These are phyloP conservation scores for Subanguina moxae DNA, from an alignment of 1,140 invertebrate genomes.

Conservation along the genomic window DNA sequence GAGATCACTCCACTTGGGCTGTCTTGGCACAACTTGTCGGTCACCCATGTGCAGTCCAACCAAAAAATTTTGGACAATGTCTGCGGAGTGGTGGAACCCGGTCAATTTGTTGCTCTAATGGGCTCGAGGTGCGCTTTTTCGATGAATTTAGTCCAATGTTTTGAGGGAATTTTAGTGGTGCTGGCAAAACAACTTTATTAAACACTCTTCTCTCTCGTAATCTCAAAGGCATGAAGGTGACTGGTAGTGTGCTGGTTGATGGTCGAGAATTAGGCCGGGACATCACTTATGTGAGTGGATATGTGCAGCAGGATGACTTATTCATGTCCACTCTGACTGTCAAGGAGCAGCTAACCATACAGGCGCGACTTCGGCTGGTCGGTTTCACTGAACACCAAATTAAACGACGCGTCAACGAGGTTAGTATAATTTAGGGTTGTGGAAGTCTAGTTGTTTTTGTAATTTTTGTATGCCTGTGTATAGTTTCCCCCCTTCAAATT, in stretches of 20 bases:
- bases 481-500: too few species aligned
- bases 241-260: constrained; percentile 53
- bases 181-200: constrained; percentile 58
- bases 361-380: constrained; percentile 59
- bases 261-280: constrained; percentile 40
- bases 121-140: constrained; percentile 49
- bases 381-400: constrained; percentile 22
- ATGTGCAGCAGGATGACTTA: constrained; percentile 66
- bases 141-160: neutral
- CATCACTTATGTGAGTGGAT: constrained; percentile 63
- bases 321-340: constrained; percentile 65
- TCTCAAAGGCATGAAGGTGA: constrained; percentile 51
- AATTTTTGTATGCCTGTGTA: too few species aligned
- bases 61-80: constrained; percentile 43
- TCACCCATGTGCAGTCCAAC: constrained; percentile 31
- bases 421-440: too few species aligned
- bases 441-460: too few species aligned
- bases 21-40: constrained; percentile 33
- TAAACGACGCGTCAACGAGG: constrained; percentile 31
- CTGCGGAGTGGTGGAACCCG: constrained; percentile 41
- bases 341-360: constrained; percentile 64
- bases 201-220: constrained; percentile 54
- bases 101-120: constrained; percentile 58
- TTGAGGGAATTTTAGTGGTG: constrained; percentile 55
- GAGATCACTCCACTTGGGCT: constrained; percentile 8